Base-by-base conservation (phyloP, 2,113 vertebrate species). In the Cynopterus brachyotis region DNA sequence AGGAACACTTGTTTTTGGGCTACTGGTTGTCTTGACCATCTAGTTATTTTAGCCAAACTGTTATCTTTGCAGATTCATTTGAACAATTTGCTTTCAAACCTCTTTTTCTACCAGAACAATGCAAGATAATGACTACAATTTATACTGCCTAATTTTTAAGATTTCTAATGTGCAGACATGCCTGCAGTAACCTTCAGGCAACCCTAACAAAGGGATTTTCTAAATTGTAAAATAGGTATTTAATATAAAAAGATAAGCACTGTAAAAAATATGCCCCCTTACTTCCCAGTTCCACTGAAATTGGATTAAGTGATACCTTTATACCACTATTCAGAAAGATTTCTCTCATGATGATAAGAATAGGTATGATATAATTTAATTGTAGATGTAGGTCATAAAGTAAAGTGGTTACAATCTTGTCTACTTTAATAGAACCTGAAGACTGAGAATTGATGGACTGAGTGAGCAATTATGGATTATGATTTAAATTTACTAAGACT, bases 301-400 rank as follows among this genome's bases (percentile, higher is more conserved):
- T 53, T 70, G 0, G 8, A 47, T 80, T 80, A 64, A 88, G 47
- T 89, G 64, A n/a, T n/a, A n/a, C n/a, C 11, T 83, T 82, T 84
- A 66, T 26, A 60, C 1, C 11, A 66, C 40, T 94, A 59, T 75
- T 78, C 28, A 78, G 62, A 81, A 76, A 64, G 2, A 89, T 70
- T 92, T 45, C 37, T 53, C 59, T 96, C 73, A 12, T 80, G 76
- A 91, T 9, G 24, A 32, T 67, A 32, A 40, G 45, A 91, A 91
- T 88, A 67, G 7, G 15, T n/a, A 75, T 62, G 69, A 40, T 50
- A 76, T 76, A 93, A 82, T 42, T 93, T 95, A 96, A 82, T 87
- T 95, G 8, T 80, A 79, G 62, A 93, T 55, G 32, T 91, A 12
- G 57, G 67, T 47, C 40, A 78, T 37, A 15, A 69, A 59, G 73